These are phyloP conservation scores for Seladonia tumulorum DNA, from an alignment of 2,888 invertebrate species.

Conservation along the genomic window DNA sequence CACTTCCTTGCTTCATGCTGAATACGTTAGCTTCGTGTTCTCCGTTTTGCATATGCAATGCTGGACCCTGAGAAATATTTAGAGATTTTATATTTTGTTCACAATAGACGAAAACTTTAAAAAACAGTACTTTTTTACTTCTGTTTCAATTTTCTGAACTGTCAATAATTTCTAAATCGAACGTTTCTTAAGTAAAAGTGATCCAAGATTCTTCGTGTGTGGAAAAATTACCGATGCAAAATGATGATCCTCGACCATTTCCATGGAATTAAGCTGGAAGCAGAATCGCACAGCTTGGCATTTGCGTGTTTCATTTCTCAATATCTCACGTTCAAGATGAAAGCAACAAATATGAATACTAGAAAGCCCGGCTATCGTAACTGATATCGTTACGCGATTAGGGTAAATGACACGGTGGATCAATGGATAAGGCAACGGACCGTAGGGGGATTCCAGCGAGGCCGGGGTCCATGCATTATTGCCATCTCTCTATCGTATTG, in stretches of 20 bases:
- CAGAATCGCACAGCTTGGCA: background rate
- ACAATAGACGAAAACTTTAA: too few relatives aligned
- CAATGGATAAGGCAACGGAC: conserved; percentile 37
- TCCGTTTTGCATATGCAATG: background rate
- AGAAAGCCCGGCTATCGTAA: conserved; percentile 21
- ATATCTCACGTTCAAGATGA: conserved; percentile 7
- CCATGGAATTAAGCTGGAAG: background rate
- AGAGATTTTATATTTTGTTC: too few relatives aligned
- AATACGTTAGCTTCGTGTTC: background rate
- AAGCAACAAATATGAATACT: conserved; percentile 7
- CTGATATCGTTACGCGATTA: conserved; percentile 53
- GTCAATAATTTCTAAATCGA: background rate
- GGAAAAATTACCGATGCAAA: background rate
- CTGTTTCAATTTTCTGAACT: too few relatives aligned
- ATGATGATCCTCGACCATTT: background rate
- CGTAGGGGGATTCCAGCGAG: conserved; percentile 37
- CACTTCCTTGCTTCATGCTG: background rate
- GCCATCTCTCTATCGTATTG: conserved; percentile 61
- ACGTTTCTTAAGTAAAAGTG: background rate
- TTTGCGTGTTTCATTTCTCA: background rate
- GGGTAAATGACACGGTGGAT: conserved; percentile 52
- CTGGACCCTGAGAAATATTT: background rate
- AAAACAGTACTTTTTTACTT: too few relatives aligned
- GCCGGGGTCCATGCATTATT: conserved; percentile 57
- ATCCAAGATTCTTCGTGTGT: background rate